phyloP scores from a whole-genome alignment of 2,888 invertebrate genomes.

The Calliopum simillimum region DNA sequence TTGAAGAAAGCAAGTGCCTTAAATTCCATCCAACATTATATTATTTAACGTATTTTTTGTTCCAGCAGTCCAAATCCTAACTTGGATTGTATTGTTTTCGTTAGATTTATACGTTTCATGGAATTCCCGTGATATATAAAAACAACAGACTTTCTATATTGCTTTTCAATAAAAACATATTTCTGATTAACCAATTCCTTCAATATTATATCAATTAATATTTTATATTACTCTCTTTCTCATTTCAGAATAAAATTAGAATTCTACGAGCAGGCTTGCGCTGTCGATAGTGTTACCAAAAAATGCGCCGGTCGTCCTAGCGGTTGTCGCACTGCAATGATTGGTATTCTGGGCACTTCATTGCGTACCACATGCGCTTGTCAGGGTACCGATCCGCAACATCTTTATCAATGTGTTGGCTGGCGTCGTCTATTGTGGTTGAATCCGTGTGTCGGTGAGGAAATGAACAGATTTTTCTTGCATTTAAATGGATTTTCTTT shows the following conservation, averaged over 20 bases:
- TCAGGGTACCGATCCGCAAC: constrained; percentile 85
- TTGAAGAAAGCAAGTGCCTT: too few species aligned
- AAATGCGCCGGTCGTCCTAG: constrained; percentile 88
- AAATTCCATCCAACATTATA: too few species aligned
- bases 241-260: constrained; percentile 79
- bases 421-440: constrained; percentile 93
- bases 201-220: neutral
- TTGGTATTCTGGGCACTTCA: constrained; percentile 91
- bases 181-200: neutral
- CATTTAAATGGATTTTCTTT: neutral
- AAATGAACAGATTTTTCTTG: neutral
- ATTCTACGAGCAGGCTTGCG: constrained; percentile 91
- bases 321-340: constrained; percentile 87
- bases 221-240: neutral
- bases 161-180: too few species aligned
- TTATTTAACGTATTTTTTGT: too few species aligned
- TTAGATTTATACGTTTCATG: too few species aligned
- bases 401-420: constrained; percentile 88
- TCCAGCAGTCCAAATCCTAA: too few species aligned
- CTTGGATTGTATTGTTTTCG: too few species aligned
- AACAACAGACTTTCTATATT: too few species aligned
- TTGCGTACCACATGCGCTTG: constrained; percentile 89
- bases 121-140: too few species aligned
- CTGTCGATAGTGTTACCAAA: constrained; percentile 89
- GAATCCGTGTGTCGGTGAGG: constrained; percentile 91